phyloP scores from a whole-genome alignment of 2,888 invertebrate species.

The Orgyia antiqua region DNA sequence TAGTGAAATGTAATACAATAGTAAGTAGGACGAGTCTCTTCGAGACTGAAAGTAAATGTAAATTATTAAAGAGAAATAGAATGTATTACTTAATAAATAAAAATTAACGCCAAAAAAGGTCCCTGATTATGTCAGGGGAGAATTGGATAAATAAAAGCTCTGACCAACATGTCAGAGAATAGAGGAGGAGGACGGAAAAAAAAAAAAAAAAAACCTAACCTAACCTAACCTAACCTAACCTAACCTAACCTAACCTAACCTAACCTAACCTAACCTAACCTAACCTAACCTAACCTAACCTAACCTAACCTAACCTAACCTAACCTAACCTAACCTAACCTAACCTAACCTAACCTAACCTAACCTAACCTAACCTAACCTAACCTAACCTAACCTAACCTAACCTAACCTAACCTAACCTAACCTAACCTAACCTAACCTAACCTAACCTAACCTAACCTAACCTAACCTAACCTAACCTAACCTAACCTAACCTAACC shows the following conservation, averaged over 20 bases:
- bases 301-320: conserved; percentile 15
- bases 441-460: conserved; percentile 18
- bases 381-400: conserved; percentile 19
- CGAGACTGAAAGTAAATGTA: too few relatives aligned
- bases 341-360: conserved; percentile 11
- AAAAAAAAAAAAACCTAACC: too few relatives aligned
- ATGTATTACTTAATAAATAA: too few relatives aligned
- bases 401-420: conserved; percentile 20
- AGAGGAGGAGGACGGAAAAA: too few relatives aligned
- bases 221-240: conserved; percentile 21
- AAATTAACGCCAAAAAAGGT: too few relatives aligned
- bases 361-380: conserved; percentile 15
- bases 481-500: conserved; percentile 11
- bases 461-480: conserved; percentile 15
- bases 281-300: conserved; percentile 17
- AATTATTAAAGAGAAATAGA: too few relatives aligned
- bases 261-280: conserved; percentile 20
- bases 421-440: conserved; percentile 19
- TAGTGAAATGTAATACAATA: too few relatives aligned
- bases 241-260: conserved; percentile 21
- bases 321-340: conserved; percentile 12
- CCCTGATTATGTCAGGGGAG: too few relatives aligned
- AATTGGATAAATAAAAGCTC: too few relatives aligned
- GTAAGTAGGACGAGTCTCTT: too few relatives aligned
- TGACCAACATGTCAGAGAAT: too few relatives aligned